These are phyloP conservation scores for Panthera leo DNA, from an alignment of 2,113 vertebrate genomes.

Conservation along the genomic window DNA sequence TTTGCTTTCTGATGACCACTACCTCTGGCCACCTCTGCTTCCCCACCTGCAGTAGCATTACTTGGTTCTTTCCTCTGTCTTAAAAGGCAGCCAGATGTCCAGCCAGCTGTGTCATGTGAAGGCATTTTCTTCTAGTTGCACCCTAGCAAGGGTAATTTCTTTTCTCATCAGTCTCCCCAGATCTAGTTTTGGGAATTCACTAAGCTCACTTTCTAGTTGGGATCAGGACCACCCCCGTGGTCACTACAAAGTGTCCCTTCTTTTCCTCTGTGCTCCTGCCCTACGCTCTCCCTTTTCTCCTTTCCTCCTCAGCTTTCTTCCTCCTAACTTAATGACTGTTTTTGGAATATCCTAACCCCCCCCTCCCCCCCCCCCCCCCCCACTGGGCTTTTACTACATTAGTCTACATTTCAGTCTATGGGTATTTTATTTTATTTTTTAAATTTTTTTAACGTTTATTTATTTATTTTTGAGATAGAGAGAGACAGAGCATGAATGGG, in stretches of 20 bases:
- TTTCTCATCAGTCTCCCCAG: background rate
- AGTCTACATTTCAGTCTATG: background rate
- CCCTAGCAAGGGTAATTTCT: background rate
- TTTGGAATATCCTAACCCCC: background rate
- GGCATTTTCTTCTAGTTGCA: background rate
- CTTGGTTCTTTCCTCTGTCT: background rate
- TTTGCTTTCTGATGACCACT: background rate
- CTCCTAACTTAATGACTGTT: background rate
- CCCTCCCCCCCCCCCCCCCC: background rate
- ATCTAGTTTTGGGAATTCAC: background rate
- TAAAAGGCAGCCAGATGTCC: background rate
- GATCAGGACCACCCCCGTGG: fast-evolving
- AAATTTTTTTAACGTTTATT: no score
- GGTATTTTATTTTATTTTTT: background rate
- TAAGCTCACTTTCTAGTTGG: background rate
- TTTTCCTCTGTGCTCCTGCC: no score
- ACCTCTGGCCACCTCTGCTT: background rate
- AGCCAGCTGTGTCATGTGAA: background rate
- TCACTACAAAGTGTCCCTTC: no score
- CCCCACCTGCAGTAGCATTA: background rate
- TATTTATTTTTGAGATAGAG: no score
- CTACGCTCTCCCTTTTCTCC: background rate
- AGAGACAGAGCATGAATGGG: no score
- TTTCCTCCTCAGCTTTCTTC: background rate
- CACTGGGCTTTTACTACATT: background rate